A percentile compares a stretch with the other conserved stretches of the same genome.
These are phyloP conservation scores for Cheiracanthium punctorium DNA, from an alignment of 2,888 invertebrate species.

Conservation along the genomic window DNA sequence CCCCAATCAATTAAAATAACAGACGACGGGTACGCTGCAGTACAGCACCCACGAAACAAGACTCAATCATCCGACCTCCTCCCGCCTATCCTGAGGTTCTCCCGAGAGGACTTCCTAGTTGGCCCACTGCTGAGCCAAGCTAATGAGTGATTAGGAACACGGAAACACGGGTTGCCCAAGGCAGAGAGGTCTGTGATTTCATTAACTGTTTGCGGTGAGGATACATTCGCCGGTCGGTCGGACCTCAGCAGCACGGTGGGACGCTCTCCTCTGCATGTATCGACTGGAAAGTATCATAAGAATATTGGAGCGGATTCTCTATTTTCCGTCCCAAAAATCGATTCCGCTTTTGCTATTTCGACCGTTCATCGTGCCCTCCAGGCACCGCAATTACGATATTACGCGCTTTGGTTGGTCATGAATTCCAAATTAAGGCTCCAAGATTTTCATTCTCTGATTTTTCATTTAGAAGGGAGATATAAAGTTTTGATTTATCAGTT, in stretches of 20 bases:
- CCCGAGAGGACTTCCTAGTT: slow-evolving; percentile 36
- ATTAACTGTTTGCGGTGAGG: slow-evolving; percentile 53
- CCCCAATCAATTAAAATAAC: slow-evolving; percentile 1
- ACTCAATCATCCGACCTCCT: not conserved
- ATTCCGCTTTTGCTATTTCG: not conserved
- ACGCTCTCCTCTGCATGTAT: not conserved
- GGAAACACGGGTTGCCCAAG: slow-evolving; percentile 40
- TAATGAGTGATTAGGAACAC: slow-evolving; percentile 69
- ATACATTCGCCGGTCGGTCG: slow-evolving; percentile 11
- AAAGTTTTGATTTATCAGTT: no score
- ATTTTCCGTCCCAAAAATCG: not conserved
- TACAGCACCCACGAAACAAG: no score
- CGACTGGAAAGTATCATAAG: not conserved
- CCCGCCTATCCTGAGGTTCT: not conserved
- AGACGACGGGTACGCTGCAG: not conserved
- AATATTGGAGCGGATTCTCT: not conserved
- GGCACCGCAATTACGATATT: not conserved
- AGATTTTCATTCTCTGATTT: no score
- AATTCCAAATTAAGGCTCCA: not conserved
- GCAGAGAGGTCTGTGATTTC: slow-evolving; percentile 60
- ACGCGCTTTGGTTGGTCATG: not conserved
- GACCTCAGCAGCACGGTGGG: not conserved
- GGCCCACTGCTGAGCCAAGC: slow-evolving; percentile 61
- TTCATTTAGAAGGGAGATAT: no score
- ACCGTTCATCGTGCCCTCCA: no score